Percentiles rank a stretch among this genome's conserved stretches.
Evolutionary conservation across 1,140 invertebrate species (phyloP).

Genomic region (Arion vulgaris): DNA sequence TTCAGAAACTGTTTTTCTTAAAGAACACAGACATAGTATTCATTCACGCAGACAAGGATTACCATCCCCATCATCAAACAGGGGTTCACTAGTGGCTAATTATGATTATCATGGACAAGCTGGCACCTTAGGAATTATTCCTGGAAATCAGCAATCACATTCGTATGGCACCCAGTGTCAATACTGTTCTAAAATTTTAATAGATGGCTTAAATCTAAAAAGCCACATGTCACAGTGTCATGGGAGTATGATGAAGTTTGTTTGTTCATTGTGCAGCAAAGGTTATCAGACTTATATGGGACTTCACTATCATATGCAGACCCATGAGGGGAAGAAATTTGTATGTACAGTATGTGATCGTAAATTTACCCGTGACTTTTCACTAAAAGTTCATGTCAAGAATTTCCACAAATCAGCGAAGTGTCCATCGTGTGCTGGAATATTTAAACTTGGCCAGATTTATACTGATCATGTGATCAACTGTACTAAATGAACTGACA

Average conservation of each 20-base stretch:
- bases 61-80: not conserved
- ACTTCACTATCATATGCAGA: conserved; percentile 8
- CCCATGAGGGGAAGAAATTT: conserved; percentile 9
- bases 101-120: not conserved
- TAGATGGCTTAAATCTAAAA: not conserved
- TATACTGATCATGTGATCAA: conserved; percentile 6
- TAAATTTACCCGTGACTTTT: not conserved
- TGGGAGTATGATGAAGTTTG: conserved; percentile 15
- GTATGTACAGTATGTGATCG: conserved; percentile 7
- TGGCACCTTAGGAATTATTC: not conserved
- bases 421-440: not conserved
- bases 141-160: not conserved
- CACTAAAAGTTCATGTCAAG: not conserved
- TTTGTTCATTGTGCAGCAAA: conserved; percentile 15
- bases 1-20: conserved; percentile 2
- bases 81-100: not conserved
- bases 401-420: not conserved
- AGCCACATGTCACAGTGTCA: not conserved
- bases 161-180: not conserved
- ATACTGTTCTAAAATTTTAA: conserved; percentile 10
- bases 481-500: not conserved
- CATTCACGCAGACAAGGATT: not conserved
- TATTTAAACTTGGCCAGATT: conserved; percentile 4
- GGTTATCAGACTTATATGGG: not conserved
- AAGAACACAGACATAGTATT: not conserved